Evolutionary conservation across 2,113 vertebrate species (phyloP), one percentile per base, ranked within the genome.

Genomic region (Labeo catla): DNA sequence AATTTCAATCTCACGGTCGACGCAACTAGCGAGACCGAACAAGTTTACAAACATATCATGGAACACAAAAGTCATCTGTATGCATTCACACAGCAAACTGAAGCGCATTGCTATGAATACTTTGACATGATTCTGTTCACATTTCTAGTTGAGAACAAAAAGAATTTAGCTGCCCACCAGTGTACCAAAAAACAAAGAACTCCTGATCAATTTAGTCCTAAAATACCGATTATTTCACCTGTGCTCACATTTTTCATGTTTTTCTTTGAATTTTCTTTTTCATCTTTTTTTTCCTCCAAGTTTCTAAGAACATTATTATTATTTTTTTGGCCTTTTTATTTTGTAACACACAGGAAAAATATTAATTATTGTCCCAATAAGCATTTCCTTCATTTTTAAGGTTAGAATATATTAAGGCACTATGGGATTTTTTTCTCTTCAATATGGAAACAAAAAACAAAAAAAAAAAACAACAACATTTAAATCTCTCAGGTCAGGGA

Each of bases 341-440:
- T 23, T 83, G 7, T 36, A 66, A 50, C 65, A 72, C 77, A 79
- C 63, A 70, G 16, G 66, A 83, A 52, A 83, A 68, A 72, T 70
- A 83, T 34, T 6, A 76, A 13, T 43, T 68, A 28, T 28, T 54
- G 47, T 52, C 80, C 68, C 68, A 59, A 73, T 57, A 39, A 2
- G 39, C 50, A 54, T 81, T 81, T 49, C 19, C 66, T 81, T 70
- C 43, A 65, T 4, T 84, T 52, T 66, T 76, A 52, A 39, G 54
- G 47, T 84, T 45, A 45, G 11, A 84, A 83, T 83, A 65, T 77
- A 84, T 88, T 89, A 93, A 93, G 93, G 93, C 92, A 94, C 93
- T 89, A 81, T 86, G 91, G 82, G 84, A 84, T 89, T 88, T 86
- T 36, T 89, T 87, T 86, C 21, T 52, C 43, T 52, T 86, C 77